Evolutionary conservation across 1,140 invertebrate species (phyloP).

Genomic region (Magallana ariakensis): DNA sequence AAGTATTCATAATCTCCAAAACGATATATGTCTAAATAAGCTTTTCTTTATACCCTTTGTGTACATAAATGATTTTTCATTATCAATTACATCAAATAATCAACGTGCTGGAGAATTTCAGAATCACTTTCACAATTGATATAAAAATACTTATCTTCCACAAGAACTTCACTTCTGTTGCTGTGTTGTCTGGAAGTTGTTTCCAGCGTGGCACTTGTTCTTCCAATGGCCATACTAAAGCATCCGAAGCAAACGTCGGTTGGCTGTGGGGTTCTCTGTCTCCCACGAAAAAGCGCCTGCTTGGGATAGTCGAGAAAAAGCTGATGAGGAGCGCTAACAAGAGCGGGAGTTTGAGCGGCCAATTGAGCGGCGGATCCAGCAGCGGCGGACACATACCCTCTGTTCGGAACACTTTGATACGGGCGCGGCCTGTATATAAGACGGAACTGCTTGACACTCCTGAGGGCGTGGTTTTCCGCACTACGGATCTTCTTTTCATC

Average conservation of each 20-base stretch:
- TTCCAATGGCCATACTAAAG: slow-evolving; percentile 32
- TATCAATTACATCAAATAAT: slow-evolving; percentile 35
- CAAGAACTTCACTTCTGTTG: not conserved
- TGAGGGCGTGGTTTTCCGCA: not conserved
- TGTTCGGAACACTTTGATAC: too few species aligned
- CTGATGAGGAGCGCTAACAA: too few species aligned
- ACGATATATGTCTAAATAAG: too few species aligned
- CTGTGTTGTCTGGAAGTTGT: not conserved
- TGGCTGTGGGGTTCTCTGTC: slow-evolving; percentile 19
- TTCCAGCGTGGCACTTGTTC: not conserved
- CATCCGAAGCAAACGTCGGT: slow-evolving; percentile 9
- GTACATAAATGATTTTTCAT: not conserved
- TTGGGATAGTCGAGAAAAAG: too few species aligned
- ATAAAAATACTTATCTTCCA: slow-evolving; percentile 11
- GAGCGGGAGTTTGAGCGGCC: too few species aligned
- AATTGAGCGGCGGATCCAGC: too few species aligned
- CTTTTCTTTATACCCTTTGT: not conserved
- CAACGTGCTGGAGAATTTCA: not conserved
- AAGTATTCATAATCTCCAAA: too few species aligned
- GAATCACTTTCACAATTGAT: not conserved
- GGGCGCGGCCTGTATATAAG: not conserved
- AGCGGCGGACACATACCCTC: too few species aligned
- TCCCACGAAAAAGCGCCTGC: too few species aligned
- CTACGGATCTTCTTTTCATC: not conserved
- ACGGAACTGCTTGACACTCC: not conserved